These are phyloP conservation scores for Conomelus anceps DNA, from an alignment of 2,888 invertebrate species.

Conservation along the genomic window DNA sequence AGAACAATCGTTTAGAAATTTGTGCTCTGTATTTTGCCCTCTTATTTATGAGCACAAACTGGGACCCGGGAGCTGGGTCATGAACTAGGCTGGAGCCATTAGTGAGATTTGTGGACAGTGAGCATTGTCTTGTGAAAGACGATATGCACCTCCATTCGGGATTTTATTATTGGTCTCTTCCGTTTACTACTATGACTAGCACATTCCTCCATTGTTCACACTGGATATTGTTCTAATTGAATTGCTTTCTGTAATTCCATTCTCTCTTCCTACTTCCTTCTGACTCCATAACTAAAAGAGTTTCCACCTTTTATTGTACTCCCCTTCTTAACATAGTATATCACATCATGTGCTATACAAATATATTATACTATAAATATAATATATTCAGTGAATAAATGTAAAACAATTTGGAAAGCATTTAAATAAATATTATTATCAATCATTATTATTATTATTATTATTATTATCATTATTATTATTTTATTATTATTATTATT, in stretches of 20 bases:
- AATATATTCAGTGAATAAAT: no score
- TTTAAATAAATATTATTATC: no score
- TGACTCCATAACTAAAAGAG: no score
- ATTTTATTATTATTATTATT: no score
- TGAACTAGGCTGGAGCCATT: neutral
- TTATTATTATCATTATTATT: no score
- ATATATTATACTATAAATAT: no score
- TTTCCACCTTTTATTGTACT: no score
- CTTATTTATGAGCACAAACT: neutral
- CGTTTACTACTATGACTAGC: neutral
- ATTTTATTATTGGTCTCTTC: neutral
- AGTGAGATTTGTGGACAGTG: neutral
- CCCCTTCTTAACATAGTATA: no score
- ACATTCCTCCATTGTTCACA: neutral
- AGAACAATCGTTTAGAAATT: neutral
- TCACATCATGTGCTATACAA: no score
- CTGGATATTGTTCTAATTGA: neutral
- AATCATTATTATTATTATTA: no score
- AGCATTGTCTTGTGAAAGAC: neutral
- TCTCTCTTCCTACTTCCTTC: neutral
- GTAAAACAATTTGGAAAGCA: no score
- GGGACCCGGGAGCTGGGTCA: neutral
- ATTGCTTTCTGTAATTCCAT: neutral
- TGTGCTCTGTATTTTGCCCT: neutral
- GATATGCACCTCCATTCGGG: neutral